Percentiles rank a stretch among this genome's conserved stretches.
Conservation (phyloP, 2,113 vertebrate species). For the Opisthocomus hoazin region DNA sequence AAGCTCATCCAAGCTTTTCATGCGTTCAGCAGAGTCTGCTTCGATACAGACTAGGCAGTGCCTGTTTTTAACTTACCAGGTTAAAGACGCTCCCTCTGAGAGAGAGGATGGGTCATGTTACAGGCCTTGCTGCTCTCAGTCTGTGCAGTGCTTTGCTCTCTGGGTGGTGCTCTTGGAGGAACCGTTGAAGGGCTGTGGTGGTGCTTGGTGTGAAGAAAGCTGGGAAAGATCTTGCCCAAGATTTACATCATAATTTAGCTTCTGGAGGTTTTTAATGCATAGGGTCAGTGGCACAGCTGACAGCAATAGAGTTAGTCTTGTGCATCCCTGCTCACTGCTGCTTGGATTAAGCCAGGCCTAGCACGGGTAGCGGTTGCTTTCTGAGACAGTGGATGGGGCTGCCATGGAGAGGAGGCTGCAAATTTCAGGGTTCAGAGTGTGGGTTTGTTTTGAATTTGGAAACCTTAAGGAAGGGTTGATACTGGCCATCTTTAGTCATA, state of each 20-base stretch:
- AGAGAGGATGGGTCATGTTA: accelerated
- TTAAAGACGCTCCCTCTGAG: background rate
- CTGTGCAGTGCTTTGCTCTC: background rate
- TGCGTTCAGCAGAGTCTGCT: background rate
- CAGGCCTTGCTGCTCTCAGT: background rate
- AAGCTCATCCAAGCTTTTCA: background rate
- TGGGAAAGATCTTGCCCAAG: background rate
- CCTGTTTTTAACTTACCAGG: background rate
- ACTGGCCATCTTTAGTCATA: background rate
- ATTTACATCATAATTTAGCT: background rate
- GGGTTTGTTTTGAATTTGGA: background rate
- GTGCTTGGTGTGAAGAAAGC: background rate
- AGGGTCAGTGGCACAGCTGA: background rate
- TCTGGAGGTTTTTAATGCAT: background rate
- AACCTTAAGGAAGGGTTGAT: background rate
- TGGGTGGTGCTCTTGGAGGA: background rate
- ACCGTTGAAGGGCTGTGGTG: background rate
- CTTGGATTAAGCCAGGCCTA: background rate
- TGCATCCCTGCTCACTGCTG: background rate
- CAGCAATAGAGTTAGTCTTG: background rate
- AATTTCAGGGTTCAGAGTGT: background rate
- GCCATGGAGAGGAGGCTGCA: background rate
- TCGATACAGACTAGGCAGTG: background rate
- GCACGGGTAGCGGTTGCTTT: background rate
- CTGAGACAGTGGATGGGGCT: background rate